These are phyloP conservation scores for Acropternis orthonyx DNA, from an alignment of 2,797 vertebrate genomes.

Conservation along the genomic window DNA sequence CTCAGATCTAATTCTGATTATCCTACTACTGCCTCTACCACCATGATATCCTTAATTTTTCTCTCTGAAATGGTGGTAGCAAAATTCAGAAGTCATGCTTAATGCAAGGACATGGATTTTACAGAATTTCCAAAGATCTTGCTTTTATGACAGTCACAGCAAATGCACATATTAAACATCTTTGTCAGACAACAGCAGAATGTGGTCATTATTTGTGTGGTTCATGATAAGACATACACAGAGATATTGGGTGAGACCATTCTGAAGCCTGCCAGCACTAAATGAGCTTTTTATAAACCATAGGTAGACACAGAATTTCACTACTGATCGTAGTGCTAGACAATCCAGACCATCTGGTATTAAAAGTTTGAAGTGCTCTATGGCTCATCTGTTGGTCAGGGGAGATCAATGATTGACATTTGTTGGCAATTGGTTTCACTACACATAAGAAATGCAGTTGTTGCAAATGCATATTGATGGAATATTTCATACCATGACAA, in stretches of 20 bases:
- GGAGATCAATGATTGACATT: accelerated
- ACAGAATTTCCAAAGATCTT: not conserved
- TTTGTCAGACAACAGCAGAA: not conserved
- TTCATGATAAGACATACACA: not conserved
- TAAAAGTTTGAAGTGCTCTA: not conserved
- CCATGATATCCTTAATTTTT: not conserved
- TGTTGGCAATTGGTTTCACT: not conserved
- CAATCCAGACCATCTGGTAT: not conserved
- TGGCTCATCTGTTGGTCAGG: not conserved
- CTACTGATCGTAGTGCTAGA: not conserved
- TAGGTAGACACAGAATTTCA: not conserved
- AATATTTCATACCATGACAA: not conserved
- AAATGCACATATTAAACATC: not conserved
- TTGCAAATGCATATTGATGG: not conserved
- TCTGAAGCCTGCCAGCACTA: not conserved
- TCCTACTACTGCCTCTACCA: not conserved
- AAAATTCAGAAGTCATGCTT: not conserved
- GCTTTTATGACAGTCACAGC: not conserved
- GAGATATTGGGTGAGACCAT: not conserved
- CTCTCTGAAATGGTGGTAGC: not conserved
- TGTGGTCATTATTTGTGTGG: not conserved
- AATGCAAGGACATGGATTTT: not conserved
- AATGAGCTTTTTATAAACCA: not conserved
- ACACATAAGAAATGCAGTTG: not conserved
- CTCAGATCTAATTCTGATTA: not conserved